Conservation (phyloP, 2,113 vertebrate species). For the Zosterops lateralis region DNA sequence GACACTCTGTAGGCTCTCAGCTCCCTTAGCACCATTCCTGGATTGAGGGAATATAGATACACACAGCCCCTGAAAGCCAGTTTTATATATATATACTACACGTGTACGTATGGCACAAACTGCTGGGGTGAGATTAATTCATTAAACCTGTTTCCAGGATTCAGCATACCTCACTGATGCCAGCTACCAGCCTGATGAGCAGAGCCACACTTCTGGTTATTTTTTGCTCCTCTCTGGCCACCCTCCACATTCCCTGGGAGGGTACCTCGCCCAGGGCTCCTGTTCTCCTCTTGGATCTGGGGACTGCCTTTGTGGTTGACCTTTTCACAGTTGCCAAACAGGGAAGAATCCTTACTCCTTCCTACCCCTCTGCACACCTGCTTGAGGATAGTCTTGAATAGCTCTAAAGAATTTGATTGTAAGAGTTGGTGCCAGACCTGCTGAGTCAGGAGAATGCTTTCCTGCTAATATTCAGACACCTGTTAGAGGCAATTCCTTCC, state of each 20-base stretch:
- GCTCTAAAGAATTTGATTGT: conserved; percentile 19
- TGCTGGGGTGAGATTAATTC: not conserved
- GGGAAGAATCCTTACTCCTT: conserved; percentile 27
- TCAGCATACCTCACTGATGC: not conserved
- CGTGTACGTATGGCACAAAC: accelerated
- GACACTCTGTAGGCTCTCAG: not conserved
- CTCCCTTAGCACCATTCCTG: not conserved
- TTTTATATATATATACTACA: not conserved
- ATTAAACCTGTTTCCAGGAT: not conserved
- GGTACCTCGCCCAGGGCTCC: not conserved
- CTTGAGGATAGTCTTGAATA: conserved; percentile 18
- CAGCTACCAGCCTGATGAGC: conserved; percentile 1
- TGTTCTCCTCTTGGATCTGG: not conserved
- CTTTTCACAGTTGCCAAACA: conserved; percentile 31
- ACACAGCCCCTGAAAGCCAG: not conserved
- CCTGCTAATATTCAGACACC: conserved; percentile 15
- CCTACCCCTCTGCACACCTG: conserved; percentile 1
- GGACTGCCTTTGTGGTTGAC: conserved; percentile 17
- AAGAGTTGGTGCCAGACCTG: conserved; percentile 8
- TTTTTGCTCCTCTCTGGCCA: conserved; percentile 40
- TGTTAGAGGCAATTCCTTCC: conserved; percentile 50
- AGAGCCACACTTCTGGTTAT: conserved; percentile 32
- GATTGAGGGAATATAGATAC: not conserved
- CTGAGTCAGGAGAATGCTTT: conserved; percentile 24
- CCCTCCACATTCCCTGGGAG: not conserved